Evolutionary conservation across 2,113 vertebrate genomes (phyloP).

Genomic region (Azemiops feae): DNA sequence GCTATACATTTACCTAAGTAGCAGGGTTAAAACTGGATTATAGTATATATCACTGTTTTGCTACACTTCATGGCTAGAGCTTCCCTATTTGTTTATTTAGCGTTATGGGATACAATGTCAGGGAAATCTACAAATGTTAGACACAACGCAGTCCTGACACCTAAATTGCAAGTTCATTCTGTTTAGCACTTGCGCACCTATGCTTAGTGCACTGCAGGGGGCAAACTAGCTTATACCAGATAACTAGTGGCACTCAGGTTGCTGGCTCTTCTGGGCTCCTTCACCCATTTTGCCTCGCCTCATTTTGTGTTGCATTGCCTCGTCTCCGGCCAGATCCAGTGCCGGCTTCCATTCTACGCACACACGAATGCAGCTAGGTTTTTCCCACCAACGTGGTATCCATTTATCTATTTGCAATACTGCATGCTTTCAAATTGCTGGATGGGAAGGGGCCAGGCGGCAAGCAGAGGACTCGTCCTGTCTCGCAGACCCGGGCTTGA

Average conservation of each 20-base stretch:
- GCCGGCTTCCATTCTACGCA: not conserved
- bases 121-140: not conserved
- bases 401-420: not conserved
- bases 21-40: not conserved
- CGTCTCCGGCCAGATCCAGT: not conserved
- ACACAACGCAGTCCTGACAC: not conserved
- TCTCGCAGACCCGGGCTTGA: not conserved
- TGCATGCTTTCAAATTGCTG: not conserved
- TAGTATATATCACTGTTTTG: not conserved
- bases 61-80: not conserved
- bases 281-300: not conserved
- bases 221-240: not conserved
- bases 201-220: not conserved
- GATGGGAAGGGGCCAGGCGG: not conserved
- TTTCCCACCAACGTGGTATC: not conserved
- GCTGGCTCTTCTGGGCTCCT: not conserved
- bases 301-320: not conserved
- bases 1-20: not conserved
- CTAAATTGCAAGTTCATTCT: not conserved
- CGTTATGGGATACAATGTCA: not conserved
- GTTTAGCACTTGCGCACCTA: not conserved
- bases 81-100: not conserved
- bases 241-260: not conserved
- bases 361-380: not conserved
- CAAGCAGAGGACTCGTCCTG: not conserved